Evolutionary conservation across 2,113 vertebrate genomes (phyloP).

Genomic region (Piliocolobus tephrosceles): DNA sequence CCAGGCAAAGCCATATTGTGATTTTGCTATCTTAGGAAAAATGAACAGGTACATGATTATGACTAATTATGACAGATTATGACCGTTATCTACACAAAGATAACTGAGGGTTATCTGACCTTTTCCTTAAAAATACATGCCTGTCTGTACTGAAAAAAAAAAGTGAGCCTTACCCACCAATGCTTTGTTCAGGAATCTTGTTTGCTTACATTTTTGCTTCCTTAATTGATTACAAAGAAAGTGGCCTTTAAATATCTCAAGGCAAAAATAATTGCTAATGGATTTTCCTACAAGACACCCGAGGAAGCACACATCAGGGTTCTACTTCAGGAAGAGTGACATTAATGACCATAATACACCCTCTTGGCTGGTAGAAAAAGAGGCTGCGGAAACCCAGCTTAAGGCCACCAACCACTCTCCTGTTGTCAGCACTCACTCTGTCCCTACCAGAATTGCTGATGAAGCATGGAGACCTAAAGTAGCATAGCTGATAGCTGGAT

Average conservation of each 20-base stretch:
- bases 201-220: not conserved
- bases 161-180: not conserved
- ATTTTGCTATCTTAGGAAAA: not conserved
- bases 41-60: not conserved
- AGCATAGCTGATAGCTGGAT: too few relatives aligned
- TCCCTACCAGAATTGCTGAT: not conserved
- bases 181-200: not conserved
- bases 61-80: not conserved
- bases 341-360: not conserved
- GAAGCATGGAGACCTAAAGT: not conserved
- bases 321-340: not conserved
- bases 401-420: too few relatives aligned
- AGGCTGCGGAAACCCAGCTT: not conserved
- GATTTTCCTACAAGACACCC: not conserved
- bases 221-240: not conserved
- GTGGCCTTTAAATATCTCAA: not conserved
- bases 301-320: not conserved
- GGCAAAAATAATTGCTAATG: not conserved
- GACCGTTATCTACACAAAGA: not conserved
- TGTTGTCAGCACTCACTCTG: rapidly evolving
- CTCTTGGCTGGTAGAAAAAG: not conserved
- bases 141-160: too few relatives aligned
- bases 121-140: not conserved
- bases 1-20: not conserved
- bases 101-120: not conserved